A percentile compares a stretch with the other conserved stretches of the same genome.
phyloP scores from a whole-genome alignment of 2,797 vertebrate genomes.

The Hypotaenidia okinawae region DNA sequence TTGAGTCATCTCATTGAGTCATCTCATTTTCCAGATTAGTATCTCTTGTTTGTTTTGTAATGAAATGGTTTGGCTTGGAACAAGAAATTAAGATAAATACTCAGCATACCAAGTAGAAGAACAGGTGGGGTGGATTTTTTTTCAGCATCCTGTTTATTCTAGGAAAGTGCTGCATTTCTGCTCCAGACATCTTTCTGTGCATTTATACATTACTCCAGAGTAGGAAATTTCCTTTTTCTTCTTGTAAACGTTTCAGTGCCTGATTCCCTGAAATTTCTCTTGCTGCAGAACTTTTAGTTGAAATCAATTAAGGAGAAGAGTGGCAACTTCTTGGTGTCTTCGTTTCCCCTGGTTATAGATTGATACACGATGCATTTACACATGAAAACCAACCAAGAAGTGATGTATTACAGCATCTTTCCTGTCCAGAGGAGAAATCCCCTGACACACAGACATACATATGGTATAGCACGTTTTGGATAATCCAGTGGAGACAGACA shows the following conservation, averaged over 20 bases:
- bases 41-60: constrained; percentile 55
- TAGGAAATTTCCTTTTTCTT: not conserved
- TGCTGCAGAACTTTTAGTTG: not conserved
- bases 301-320: not conserved
- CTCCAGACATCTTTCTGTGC: not conserved
- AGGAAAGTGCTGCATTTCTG: not conserved
- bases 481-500: not conserved
- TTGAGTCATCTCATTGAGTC: constrained; percentile 43
- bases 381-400: fast-evolving
- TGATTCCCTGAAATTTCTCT: not conserved
- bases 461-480: fast-evolving
- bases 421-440: not conserved
- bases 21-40: constrained; percentile 46
- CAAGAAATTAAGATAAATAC: constrained; percentile 51
- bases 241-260: not conserved
- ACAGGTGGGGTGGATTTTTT: not conserved
- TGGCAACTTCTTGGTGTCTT: not conserved
- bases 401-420: fast-evolving
- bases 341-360: fast-evolving
- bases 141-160: not conserved
- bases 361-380: not conserved
- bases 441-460: fast-evolving
- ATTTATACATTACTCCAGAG: not conserved
- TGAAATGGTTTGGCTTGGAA: constrained; percentile 48
- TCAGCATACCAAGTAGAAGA: not conserved